Base-by-base conservation (phyloP, 2,797 vertebrate species). In the Falco novaeseelandiae region DNA sequence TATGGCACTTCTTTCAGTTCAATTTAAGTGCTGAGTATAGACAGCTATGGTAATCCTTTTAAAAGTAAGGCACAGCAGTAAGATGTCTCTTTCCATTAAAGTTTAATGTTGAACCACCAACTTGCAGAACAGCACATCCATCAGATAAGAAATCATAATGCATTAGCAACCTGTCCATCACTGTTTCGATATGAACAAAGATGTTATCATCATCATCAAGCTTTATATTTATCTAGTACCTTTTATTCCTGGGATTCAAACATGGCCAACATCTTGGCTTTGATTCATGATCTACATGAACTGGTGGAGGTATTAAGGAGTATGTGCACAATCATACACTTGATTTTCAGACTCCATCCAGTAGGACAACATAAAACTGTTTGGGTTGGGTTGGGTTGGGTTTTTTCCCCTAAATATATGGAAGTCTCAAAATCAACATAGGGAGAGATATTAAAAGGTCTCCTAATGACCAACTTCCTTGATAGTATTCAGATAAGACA, bases 1-100 rank as follows among this genome's bases (percentile, higher is more conserved):
- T 83, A 61, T 73, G 92, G 92, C 88, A 93, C 91, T 96, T 96
- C 58, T 77, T 96, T 95, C 72, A 51, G 85, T 96, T 42, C 89
- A 93, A 52, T 97, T 96, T 97, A 96, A 94, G 71, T 63, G 27
- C 83, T 82, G 85, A 96, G 61, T 93, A 92, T 89, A 92, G 90
- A 72, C 92, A 97, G 89, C 81, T 90, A 89, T 72, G 79, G 59
- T 84, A 90, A 96, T 97, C 91, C 73, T 93, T 96, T 97, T 91
- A 91, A 95, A 96, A 97, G 73, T 84, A 63, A 96, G 71, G 59
- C 42, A 30, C 26, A 73, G 94, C 71, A 77, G 36, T 71, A 80
- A 95, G 38, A 89, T 83, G 89, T 91, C 96, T 97, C 73, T 79
- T 79, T 96, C 70, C 89, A 54, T 93, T 92, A 81, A 95, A 92